Evolutionary conservation across 1,140 invertebrate species (phyloP), one percentile per base, ranked within the genome.

Genomic region (Diachasma alloeum): DNA sequence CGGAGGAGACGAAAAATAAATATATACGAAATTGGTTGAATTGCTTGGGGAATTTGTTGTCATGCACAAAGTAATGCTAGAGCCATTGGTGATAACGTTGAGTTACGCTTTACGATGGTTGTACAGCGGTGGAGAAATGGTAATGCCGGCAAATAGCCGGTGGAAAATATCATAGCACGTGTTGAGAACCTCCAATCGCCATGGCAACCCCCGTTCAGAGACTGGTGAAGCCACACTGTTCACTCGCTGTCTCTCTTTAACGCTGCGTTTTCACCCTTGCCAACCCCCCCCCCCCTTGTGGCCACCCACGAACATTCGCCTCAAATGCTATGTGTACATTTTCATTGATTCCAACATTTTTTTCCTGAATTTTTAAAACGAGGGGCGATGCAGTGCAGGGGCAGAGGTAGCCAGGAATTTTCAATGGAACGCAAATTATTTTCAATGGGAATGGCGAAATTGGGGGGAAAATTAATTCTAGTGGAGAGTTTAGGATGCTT

Each of bases 171-270:
- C 73, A 75, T 74, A 78, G 78, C 80, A 81, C 80, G 80, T 81
- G 80, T 81, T 78, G 80, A 81, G 80, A 81, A 81, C 80, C 80
- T 81, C 42, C 75, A 59, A 75, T 81, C 72, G 74, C 77, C 80
- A 81, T 81, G 42, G 80, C 72, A 81, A 81, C 80, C 80, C 80
- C 80, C 74, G 63, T 72, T 79, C 76, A 74, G 67, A 73, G 68
- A 71, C 75, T 71, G 48, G 63, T 19, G 71, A 79, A 79, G 72
- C 78, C 53, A 75, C 53, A 70, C 63, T 48, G 9, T 72, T 37
- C 24, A 59, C 15, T 75, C 70, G 42, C 42, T 72, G 39, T 68
- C 56, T 53, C 75, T 26, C 63, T 39, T 48, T 67, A 26, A 46
- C 66, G 42, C 67, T 66, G 68, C 53, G 31, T 44, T 71, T 72